Evolutionary conservation across 2,888 invertebrate genomes (phyloP).

Genomic region (Allolobophora icterica): DNA sequence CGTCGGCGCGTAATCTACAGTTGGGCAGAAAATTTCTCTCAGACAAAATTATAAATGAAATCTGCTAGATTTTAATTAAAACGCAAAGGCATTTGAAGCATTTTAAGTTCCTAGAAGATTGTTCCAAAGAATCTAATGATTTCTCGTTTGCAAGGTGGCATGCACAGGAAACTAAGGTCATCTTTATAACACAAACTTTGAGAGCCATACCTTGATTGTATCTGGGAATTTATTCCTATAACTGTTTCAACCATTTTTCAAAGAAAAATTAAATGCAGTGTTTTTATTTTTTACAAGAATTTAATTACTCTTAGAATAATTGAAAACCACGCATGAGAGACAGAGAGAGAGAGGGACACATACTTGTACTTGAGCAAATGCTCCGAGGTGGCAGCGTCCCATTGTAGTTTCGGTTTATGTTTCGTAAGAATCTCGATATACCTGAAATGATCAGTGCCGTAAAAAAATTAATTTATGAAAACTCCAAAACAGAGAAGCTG

Average conservation of each 20-base stretch:
- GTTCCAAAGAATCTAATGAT: neutral
- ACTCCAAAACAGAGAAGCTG: neutral
- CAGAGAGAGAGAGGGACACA: slow-evolving; percentile 58
- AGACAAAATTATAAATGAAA: neutral
- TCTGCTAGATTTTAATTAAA: neutral
- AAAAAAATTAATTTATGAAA: neutral
- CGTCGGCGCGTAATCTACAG: slow-evolving; percentile 53
- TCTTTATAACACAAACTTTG: no score
- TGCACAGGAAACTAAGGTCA: no score
- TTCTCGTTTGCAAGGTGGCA: no score
- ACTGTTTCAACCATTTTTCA: no score
- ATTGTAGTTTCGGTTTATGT: slow-evolving; percentile 78
- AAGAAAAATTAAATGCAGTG: no score
- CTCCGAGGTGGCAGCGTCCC: slow-evolving; percentile 80
- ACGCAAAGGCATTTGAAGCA: neutral
- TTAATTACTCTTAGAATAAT: neutral
- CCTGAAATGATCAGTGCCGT: slow-evolving; percentile 52
- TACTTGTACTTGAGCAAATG: slow-evolving; percentile 83
- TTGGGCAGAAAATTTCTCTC: neutral
- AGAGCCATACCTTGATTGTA: no score
- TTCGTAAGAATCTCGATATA: slow-evolving; percentile 76
- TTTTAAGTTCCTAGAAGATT: neutral
- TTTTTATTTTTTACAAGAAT: no score
- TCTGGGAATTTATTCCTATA: no score
- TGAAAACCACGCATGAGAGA: neutral